Percentiles rank a stretch among this genome's conserved stretches.
phyloP scores from a whole-genome alignment of 1,140 invertebrate genomes.

The Danaus plexippus region DNA sequence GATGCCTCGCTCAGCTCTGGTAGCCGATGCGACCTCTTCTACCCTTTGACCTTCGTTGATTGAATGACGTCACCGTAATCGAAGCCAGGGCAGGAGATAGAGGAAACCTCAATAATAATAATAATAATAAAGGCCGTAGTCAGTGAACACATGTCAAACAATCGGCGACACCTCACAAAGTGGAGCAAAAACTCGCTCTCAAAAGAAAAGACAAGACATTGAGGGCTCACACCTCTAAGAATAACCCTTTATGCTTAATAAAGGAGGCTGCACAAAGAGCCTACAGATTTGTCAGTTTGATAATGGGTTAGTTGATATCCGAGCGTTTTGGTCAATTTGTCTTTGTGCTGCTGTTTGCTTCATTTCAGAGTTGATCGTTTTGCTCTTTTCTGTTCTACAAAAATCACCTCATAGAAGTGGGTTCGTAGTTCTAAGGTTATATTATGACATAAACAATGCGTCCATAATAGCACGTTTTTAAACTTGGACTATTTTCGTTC shows the following conservation, averaged over 20 bases:
- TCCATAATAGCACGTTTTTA: too few relatives aligned
- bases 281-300: constrained; percentile 22
- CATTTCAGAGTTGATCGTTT: too few relatives aligned
- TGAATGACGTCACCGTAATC: not conserved
- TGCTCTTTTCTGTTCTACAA: too few relatives aligned
- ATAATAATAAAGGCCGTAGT: constrained; percentile 12
- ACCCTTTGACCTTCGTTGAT: not conserved
- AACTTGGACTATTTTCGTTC: too few relatives aligned
- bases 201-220: constrained; percentile 21
- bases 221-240: constrained; percentile 20
- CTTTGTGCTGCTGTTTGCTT: constrained; percentile 3
- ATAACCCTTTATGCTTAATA: constrained; percentile 18
- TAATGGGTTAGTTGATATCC: constrained; percentile 25
- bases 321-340: constrained; percentile 16
- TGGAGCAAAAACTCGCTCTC: constrained; percentile 21
- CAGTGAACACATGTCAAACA: constrained; percentile 14
- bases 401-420: too few relatives aligned
- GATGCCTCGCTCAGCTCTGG: too few relatives aligned
- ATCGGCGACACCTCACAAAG: constrained; percentile 17
- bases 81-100: not conserved
- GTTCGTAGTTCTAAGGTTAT: too few relatives aligned
- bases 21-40: not conserved
- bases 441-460: too few relatives aligned
- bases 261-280: constrained; percentile 13
- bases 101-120: constrained; percentile 1